Evolutionary conservation across 2,888 invertebrate species (phyloP).

Genomic region (Agrypnus murinus): DNA sequence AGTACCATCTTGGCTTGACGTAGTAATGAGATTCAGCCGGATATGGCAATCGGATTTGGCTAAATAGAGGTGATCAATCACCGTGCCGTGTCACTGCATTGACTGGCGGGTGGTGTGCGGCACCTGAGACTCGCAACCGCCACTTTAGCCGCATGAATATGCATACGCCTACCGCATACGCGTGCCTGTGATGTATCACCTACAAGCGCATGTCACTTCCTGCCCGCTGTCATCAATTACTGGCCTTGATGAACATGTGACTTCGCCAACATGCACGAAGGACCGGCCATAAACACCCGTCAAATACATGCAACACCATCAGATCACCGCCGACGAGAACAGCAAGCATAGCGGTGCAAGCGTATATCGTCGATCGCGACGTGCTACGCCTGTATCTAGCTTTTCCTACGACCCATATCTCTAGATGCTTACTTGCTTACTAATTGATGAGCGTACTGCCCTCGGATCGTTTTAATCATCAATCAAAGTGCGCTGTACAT

Average conservation of each 20-base stretch:
- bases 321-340: constrained; percentile 16
- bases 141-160: constrained; percentile 67
- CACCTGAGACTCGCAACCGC: constrained; percentile 66
- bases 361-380: constrained; percentile 8
- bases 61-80: constrained; percentile 71
- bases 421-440: constrained; percentile 55
- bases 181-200: constrained; percentile 62
- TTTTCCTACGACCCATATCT: constrained; percentile 24
- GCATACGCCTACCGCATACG: constrained; percentile 65
- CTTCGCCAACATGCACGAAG: constrained; percentile 71
- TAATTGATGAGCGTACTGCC: constrained; percentile 60
- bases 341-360: constrained; percentile 22
- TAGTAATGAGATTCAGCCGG: constrained; percentile 72
- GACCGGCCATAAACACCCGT: constrained; percentile 69
- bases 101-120: constrained; percentile 65
- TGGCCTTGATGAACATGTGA: constrained; percentile 71
- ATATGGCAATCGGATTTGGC: constrained; percentile 71
- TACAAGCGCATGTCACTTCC: constrained; percentile 63
- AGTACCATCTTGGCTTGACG: constrained; percentile 72
- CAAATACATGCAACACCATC: constrained; percentile 62
- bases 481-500: constrained; percentile 61
- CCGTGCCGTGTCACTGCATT: constrained; percentile 68
- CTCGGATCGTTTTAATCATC: constrained; percentile 59
- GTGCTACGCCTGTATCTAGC: constrained; percentile 14
- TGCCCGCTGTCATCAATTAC: constrained; percentile 70